phyloP scores from a whole-genome alignment of 2,888 invertebrate genomes.

The Nipponacmea schrenckii region DNA sequence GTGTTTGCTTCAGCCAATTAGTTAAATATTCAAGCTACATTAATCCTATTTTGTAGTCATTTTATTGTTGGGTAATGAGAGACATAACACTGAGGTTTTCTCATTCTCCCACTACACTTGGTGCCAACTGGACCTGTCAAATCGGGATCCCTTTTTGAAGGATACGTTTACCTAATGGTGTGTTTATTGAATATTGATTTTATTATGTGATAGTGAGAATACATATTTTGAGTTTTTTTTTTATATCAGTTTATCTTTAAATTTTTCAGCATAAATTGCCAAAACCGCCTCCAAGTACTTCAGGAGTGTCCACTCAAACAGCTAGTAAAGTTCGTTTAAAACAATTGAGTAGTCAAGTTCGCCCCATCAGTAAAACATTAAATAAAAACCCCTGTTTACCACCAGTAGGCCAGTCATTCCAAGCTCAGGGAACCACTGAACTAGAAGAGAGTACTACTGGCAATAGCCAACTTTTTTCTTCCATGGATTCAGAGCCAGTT shows the following conservation, averaged over 20 bases:
- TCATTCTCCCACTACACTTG: too few species aligned
- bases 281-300: slow-evolving; percentile 49
- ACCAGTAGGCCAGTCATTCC: slow-evolving; percentile 56
- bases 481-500: slow-evolving; percentile 10
- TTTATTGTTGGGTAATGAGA: too few species aligned
- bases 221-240: too few species aligned
- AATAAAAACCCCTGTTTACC: slow-evolving; percentile 64
- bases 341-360: slow-evolving; percentile 45
- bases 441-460: not conserved
- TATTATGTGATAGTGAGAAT: too few species aligned
- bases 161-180: too few species aligned
- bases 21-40: too few species aligned
- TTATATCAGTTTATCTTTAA: not conserved
- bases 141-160: too few species aligned
- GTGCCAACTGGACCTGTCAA: too few species aligned
- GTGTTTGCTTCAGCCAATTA: too few species aligned
- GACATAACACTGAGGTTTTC: too few species aligned
- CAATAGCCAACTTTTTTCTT: slow-evolving; percentile 21
- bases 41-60: too few species aligned
- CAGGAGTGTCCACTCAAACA: slow-evolving; percentile 38
- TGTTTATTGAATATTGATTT: too few species aligned
- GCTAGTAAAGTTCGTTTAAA: slow-evolving; percentile 44
- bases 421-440: slow-evolving; percentile 20
- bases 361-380: slow-evolving; percentile 46
- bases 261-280: slow-evolving; percentile 41